A percentile compares a stretch with the other conserved stretches of the same genome.
Conservation (phyloP, 1,140 invertebrate genomes). For the Pseudoatta argentina region DNA sequence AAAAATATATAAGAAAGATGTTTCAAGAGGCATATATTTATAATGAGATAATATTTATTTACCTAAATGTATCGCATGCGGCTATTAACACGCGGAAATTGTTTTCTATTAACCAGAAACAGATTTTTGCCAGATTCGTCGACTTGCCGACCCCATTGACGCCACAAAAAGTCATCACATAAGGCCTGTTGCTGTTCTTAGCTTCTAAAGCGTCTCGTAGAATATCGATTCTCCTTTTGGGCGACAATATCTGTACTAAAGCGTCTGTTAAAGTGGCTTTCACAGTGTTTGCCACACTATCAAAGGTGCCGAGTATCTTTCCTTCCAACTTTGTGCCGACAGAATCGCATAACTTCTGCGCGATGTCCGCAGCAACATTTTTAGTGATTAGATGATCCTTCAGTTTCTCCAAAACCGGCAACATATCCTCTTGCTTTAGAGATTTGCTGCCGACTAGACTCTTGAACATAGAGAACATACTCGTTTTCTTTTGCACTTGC, state of each 20-base stretch:
- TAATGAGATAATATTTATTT: conserved; percentile 11
- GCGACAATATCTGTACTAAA: conserved; percentile 96
- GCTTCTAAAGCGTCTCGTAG: conserved; percentile 98
- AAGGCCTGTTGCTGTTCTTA: conserved; percentile 93
- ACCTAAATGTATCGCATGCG: conserved; percentile 98
- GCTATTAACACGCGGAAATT: conserved; percentile 98
- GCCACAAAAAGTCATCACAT: conserved; percentile 99
- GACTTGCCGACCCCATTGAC: conserved; percentile 99
- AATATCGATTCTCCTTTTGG: conserved; percentile 98
- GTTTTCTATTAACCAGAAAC: conserved; percentile 99
- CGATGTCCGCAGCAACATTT: conserved; percentile 99
- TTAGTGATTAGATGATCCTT: conserved; percentile 98
- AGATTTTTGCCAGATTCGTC: conserved; percentile 99
- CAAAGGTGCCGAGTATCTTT: conserved; percentile 97
- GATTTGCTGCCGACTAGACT: conserved; percentile 95
- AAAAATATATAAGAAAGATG: background rate
- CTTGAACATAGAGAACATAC: conserved; percentile 94
- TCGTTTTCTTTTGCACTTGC: conserved; percentile 85
- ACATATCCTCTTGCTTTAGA: conserved; percentile 91
- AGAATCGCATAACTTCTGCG: conserved; percentile 97
- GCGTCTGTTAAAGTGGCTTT: conserved; percentile 93
- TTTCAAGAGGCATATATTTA: background rate
- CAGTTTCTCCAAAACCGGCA: conserved; percentile 96
- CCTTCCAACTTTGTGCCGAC: conserved; percentile 97
- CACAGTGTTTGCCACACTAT: conserved; percentile 94